Evolutionary conservation across 2,888 invertebrate genomes (phyloP).

Genomic region (Cephus pygmeus): DNA sequence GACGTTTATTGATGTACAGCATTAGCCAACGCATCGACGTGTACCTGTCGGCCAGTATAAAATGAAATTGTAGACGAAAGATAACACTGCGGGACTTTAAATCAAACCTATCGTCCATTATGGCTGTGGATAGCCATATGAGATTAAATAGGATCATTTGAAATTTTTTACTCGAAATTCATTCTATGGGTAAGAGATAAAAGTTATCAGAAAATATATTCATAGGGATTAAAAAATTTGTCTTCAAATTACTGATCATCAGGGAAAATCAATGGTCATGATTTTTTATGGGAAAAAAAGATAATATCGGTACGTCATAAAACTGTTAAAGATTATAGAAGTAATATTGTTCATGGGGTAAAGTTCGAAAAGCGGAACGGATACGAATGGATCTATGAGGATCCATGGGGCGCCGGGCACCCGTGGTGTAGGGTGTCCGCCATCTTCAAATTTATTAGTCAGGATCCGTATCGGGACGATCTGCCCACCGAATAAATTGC

Average conservation of each 20-base stretch:
- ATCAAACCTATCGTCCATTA: constrained; percentile 1
- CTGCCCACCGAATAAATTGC: constrained; percentile 25
- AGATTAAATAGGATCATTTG: neutral
- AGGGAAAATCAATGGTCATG: neutral
- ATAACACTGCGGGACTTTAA: constrained; percentile 38
- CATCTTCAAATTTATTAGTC: constrained; percentile 24
- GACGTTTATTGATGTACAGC: constrained; percentile 62
- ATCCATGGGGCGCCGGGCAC: constrained; percentile 19
- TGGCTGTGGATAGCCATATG: neutral
- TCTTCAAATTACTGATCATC: neutral
- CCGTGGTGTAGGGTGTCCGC: constrained; percentile 21
- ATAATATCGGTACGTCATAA: neutral
- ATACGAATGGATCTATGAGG: constrained; percentile 18
- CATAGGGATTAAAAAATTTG: neutral
- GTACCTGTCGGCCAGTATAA: constrained; percentile 35
- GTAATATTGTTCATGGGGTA: constrained; percentile 17
- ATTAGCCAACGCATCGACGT: constrained; percentile 56
- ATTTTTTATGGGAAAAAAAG: neutral
- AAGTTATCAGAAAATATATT: neutral
- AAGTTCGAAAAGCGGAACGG: constrained; percentile 19
- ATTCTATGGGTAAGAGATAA: neutral
- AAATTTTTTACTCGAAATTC: neutral
- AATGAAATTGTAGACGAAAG: constrained; percentile 51
- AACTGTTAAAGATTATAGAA: constrained; percentile 15
- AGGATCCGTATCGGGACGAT: constrained; percentile 22